These are phyloP conservation scores for Neodiprion virginianus DNA, from an alignment of 1,140 invertebrate species.

Conservation along the genomic window DNA sequence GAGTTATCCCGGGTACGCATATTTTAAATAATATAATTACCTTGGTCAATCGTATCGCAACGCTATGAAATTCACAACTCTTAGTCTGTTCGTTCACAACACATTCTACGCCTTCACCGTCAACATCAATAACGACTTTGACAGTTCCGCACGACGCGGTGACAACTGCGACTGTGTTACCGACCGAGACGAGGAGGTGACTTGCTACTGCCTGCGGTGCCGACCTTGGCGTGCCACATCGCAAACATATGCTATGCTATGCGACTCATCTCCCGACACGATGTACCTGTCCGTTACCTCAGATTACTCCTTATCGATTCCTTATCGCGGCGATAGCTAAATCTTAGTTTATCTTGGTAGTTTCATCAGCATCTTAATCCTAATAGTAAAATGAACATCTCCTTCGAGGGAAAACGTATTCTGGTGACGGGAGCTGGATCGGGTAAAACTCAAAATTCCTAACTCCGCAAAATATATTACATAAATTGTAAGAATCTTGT, in stretches of 20 bases:
- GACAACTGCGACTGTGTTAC: not conserved
- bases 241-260: not conserved
- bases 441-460: slow-evolving; percentile 59
- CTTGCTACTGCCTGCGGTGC: not conserved
- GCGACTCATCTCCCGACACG: not conserved
- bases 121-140: not conserved
- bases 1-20: not conserved
- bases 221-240: not conserved
- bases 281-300: not conserved
- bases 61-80: not conserved
- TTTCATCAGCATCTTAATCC: too few species aligned
- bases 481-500: too few species aligned
- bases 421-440: slow-evolving; percentile 85
- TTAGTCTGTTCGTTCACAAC: not conserved
- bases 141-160: not conserved
- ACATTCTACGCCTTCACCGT: not conserved
- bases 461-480: too few species aligned
- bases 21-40: not conserved
- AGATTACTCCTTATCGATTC: not conserved
- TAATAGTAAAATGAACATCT: slow-evolving; percentile 60
- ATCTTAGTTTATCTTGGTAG: too few species aligned
- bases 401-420: slow-evolving; percentile 76
- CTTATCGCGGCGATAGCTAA: not conserved
- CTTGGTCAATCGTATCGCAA: not conserved
- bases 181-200: not conserved